Percentiles rank a stretch among this genome's conserved stretches.
phyloP scores from a whole-genome alignment of 2,797 vertebrate genomes.

The Gymnoscopelus braueri region DNA sequence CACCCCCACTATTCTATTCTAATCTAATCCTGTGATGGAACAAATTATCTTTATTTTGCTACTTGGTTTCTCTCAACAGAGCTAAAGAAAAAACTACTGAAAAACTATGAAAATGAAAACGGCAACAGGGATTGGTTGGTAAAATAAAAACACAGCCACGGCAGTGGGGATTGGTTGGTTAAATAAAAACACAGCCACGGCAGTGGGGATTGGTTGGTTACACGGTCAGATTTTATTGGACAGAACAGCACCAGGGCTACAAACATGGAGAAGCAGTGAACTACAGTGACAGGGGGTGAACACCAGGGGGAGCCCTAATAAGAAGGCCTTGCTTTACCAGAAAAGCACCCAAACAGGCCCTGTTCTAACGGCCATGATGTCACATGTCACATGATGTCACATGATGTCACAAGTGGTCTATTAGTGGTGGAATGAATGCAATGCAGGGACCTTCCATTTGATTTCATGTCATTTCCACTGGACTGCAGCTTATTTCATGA shows the following conservation, averaged over 20 bases:
- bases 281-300: conserved; percentile 59
- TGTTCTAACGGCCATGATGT: not conserved
- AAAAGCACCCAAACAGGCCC: conserved; percentile 19
- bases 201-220: conserved; percentile 53
- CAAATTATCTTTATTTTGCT: no score
- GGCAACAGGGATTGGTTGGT: no score
- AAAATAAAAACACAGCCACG: conserved; percentile 14
- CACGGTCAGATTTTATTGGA: conserved; percentile 80
- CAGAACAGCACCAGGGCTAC: conserved; percentile 77
- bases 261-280: conserved; percentile 74
- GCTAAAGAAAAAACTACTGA: no score
- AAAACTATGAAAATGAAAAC: no score
- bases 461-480: no score
- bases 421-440: not conserved
- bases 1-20: no score
- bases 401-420: conserved; percentile 23
- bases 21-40: no score
- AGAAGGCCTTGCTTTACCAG: no score
- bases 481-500: no score
- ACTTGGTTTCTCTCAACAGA: no score
- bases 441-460: no score
- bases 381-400: not conserved
- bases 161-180: not conserved
- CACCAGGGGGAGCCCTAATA: conserved; percentile 74
- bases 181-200: conserved; percentile 10